A percentile compares a stretch with the other conserved stretches of the same genome.
Evolutionary conservation across 1,140 invertebrate genomes (phyloP).

Genomic region (Steinernema khuongi): DNA sequence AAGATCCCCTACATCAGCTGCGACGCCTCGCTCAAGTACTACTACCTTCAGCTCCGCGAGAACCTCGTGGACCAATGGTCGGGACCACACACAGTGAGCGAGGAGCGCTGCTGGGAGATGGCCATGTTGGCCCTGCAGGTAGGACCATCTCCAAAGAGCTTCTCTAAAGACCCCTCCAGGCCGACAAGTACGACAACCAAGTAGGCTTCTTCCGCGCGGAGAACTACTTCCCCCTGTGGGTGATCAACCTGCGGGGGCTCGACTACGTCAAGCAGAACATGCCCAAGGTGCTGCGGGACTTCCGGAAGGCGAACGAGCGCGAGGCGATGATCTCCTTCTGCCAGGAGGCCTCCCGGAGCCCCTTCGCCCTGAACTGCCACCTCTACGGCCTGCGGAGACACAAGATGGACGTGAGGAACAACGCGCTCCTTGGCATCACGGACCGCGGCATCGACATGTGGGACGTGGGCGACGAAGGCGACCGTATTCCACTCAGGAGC

Average conservation of each 20-base stretch:
- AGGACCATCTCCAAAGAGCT: background rate
- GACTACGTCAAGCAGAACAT: slow-evolving; percentile 65
- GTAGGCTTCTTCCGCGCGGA: slow-evolving; percentile 64
- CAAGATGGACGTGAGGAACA: slow-evolving; percentile 66
- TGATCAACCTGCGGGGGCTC: slow-evolving; percentile 65
- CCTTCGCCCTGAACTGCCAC: slow-evolving; percentile 84
- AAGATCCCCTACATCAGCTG: slow-evolving; percentile 61
- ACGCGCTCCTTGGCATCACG: slow-evolving; percentile 59
- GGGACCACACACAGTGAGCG: slow-evolving; percentile 59
- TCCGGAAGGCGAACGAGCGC: slow-evolving; percentile 69
- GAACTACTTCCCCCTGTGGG: slow-evolving; percentile 74
- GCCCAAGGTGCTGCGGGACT: slow-evolving; percentile 68
- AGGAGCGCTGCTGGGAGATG: slow-evolving; percentile 72
- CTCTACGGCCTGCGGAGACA: slow-evolving; percentile 74
- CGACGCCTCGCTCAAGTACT: slow-evolving; percentile 79
- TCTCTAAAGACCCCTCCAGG: slow-evolving; percentile 69
- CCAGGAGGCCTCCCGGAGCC: slow-evolving; percentile 75
- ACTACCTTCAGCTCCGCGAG: slow-evolving; percentile 84
- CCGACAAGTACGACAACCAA: slow-evolving; percentile 73
- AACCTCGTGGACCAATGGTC: slow-evolving; percentile 68
- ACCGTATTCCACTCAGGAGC: slow-evolving; percentile 32
- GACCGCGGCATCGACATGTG: slow-evolving; percentile 39
- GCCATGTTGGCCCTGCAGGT: slow-evolving; percentile 71
- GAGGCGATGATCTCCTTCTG: slow-evolving; percentile 81
- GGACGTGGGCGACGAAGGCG: slow-evolving; percentile 39